Evolutionary conservation across 2,888 invertebrate species (phyloP), one percentile per base, ranked within the genome.

Genomic region (Iphiclides podalirius): DNA sequence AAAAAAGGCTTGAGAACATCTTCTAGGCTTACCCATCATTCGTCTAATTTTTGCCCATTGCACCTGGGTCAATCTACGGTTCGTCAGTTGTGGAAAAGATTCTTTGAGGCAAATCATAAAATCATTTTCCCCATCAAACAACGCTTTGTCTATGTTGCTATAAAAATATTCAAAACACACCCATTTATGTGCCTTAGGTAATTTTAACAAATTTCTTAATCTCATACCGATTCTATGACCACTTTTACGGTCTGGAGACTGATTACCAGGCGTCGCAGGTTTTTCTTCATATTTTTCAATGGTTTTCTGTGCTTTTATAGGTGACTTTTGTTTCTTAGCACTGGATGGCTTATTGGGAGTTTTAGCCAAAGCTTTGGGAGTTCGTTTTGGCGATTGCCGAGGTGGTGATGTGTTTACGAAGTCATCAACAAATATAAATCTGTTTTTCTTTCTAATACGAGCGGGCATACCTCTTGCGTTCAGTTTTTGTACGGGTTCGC

Each of bases 141-240:
- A 87, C 26, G 96, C 94, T 72, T 95, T 94, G 74, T 99, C 99
- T 63, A 99, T 95, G 70, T 98, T 98, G 61, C 99, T 98, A 81
- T 99, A 99, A 84, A 99, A 99, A 94, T 98, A 99, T 79, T 99
- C 99, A 81, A 97, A 99, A 79, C 98, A 98, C 6, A 99, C 98
- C 98, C 98, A 99, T 83, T 97, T 98, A 75, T 99, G 98, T 2
- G 99, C 99, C 88, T 99, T 99, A 0, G 99, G 99, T 57, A 99
- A 85, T 83, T 99, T 99, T 2, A 99, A 89, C 20, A 99, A 90
- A 86, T 99, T 99, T 58, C 97, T 90, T 52, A 97, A 85, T 57
- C 97, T 90, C 86, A 96, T 92, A 1, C 98, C 98, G 63, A 98
- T 96, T 64, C 94, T 92, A 67, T 98, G 97, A 0, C 97, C 97